Conservation (phyloP, 2,797 vertebrate genomes). For the Myotis vivesi region DNA sequence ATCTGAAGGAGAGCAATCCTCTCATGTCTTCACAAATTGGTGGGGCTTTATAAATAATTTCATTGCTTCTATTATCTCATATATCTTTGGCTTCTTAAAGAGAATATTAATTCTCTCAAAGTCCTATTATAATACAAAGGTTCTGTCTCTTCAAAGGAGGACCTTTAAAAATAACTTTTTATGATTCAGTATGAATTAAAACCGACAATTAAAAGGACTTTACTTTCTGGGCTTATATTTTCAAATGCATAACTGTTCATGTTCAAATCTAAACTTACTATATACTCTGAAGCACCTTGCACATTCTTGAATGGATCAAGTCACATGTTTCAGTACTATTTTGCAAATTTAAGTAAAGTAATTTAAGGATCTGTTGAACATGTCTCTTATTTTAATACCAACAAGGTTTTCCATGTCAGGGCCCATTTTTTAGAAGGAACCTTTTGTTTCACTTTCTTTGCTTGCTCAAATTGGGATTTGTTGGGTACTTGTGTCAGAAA, state of each 20-base stretch:
- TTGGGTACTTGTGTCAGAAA: neutral
- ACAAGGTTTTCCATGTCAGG: neutral
- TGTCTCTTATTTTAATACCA: neutral
- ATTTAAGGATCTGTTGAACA: neutral
- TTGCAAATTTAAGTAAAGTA: slow-evolving; percentile 27
- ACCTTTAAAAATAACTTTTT: neutral
- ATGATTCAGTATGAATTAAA: slow-evolving; percentile 34
- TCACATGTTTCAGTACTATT: neutral
- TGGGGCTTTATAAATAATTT: slow-evolving; percentile 32
- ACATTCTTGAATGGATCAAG: neutral
- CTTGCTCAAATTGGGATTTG: neutral
- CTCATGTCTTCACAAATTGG: neutral
- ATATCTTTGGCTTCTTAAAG: neutral
- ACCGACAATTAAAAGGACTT: neutral
- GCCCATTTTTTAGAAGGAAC: neutral
- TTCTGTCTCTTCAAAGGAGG: slow-evolving; percentile 24
- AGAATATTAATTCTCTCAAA: slow-evolving; percentile 17
- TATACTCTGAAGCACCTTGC: neutral
- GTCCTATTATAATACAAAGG: neutral
- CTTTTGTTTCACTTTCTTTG: slow-evolving; percentile 22
- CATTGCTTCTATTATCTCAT: neutral
- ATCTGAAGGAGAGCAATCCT: neutral
- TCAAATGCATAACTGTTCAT: neutral
- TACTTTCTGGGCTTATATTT: neutral
- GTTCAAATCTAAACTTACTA: slow-evolving; percentile 1